Conservation (phyloP, 1,140 invertebrate genomes). For the Temnothorax curvispinosus region DNA sequence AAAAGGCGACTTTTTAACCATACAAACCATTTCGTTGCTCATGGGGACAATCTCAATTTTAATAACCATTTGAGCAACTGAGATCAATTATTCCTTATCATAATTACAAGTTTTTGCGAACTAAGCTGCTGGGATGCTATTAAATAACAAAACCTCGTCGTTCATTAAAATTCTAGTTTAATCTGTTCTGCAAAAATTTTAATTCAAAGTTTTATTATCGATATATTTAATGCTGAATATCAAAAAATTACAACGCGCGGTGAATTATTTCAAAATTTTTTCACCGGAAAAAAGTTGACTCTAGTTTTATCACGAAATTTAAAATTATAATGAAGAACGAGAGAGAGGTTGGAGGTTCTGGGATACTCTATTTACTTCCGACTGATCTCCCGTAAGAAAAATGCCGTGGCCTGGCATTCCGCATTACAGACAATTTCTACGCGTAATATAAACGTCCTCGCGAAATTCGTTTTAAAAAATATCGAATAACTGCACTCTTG, state of each 20-base stretch:
- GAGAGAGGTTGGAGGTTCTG: background rate
- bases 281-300: constrained; percentile 21
- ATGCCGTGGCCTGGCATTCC: background rate
- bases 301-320: constrained; percentile 37
- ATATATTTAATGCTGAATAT: constrained; percentile 33
- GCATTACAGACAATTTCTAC: constrained; percentile 11
- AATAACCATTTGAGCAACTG: background rate
- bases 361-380: constrained; percentile 36
- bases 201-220: constrained; percentile 30
- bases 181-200: background rate
- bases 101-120: constrained; percentile 37
- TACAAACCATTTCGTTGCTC: background rate
- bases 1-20: background rate
- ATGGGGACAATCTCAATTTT: constrained; percentile 10
- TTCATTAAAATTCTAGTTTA: constrained; percentile 30
- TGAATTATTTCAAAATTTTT: constrained; percentile 17
- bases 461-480: constrained; percentile 14
- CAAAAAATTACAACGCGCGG: constrained; percentile 7
- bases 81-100: constrained; percentile 44
- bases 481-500: background rate
- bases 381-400: constrained; percentile 39
- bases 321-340: constrained; percentile 42
- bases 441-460: background rate
- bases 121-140: background rate
- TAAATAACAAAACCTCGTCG: constrained; percentile 20